Conservation (phyloP, 2,797 vertebrate species). For the Parotocinclus haroldoi region DNA sequence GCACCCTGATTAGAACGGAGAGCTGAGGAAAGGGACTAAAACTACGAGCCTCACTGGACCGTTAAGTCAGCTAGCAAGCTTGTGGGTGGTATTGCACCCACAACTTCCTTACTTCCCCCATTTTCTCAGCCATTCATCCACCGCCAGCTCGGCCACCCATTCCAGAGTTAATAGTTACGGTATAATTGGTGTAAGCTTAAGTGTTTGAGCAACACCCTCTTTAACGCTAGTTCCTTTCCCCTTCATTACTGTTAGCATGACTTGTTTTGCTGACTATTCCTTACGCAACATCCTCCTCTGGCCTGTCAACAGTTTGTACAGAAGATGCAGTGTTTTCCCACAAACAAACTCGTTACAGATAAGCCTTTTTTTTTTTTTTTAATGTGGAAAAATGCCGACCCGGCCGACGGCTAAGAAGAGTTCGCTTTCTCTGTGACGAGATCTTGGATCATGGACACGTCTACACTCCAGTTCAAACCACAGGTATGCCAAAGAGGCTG, state of each 20-base stretch:
- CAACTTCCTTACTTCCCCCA: slow-evolving; percentile 23
- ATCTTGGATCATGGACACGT: slow-evolving; percentile 41
- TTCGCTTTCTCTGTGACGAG: slow-evolving; percentile 51
- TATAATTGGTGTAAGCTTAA: slow-evolving; percentile 37
- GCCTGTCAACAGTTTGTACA: slow-evolving; percentile 51
- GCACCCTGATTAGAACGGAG: slow-evolving; percentile 52
- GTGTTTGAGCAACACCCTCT: slow-evolving; percentile 50
- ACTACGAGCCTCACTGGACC: slow-evolving; percentile 44
- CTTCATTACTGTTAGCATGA: slow-evolving; percentile 10
- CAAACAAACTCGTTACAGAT: slow-evolving; percentile 62
- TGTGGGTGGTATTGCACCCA: slow-evolving; percentile 34
- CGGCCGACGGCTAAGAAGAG: slow-evolving; percentile 55
- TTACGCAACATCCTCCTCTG: slow-evolving; percentile 52
- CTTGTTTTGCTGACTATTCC: slow-evolving; percentile 59
- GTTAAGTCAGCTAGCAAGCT: slow-evolving; percentile 27
- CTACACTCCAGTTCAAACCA: slow-evolving; percentile 67
- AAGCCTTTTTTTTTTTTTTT: too few species aligned
- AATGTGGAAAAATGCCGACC: slow-evolving; percentile 48
- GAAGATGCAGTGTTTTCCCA: slow-evolving; percentile 54
- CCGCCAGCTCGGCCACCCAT: slow-evolving; percentile 25
- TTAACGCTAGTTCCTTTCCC: slow-evolving; percentile 45
- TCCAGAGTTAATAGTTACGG: slow-evolving; percentile 29
- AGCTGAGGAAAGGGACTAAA: slow-evolving; percentile 56
- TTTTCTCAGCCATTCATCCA: slow-evolving; percentile 27
- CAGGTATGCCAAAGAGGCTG: slow-evolving; percentile 73